Conservation (phyloP, 1,140 invertebrate species). For the Lerema accius region DNA sequence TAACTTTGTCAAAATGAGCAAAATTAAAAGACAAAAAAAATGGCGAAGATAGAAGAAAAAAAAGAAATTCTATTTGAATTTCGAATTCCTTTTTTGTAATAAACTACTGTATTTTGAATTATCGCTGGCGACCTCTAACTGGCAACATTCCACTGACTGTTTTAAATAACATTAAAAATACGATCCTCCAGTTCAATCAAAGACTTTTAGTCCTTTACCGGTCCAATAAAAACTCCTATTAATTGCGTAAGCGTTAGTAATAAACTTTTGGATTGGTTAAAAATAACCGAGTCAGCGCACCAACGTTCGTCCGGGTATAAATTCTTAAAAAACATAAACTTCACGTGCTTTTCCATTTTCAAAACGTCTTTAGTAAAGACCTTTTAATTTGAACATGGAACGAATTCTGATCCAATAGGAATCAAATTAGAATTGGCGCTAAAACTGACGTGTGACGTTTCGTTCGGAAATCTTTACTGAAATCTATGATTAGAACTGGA, state of each 20-base stretch:
- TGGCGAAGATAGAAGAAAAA: too few species aligned
- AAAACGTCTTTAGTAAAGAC: conserved; percentile 46
- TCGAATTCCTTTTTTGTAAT: too few species aligned
- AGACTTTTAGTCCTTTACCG: conserved; percentile 74
- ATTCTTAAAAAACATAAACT: conserved; percentile 82
- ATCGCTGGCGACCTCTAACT: background rate
- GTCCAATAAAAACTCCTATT: conserved; percentile 79
- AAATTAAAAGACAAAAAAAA: too few species aligned
- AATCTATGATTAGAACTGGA: conserved; percentile 74
- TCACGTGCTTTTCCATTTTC: conserved; percentile 37
- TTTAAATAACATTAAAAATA: conserved; percentile 36
- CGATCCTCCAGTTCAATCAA: conserved; percentile 59
- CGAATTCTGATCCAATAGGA: conserved; percentile 56
- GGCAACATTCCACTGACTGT: conserved; percentile 9
- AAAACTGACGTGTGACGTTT: conserved; percentile 63
- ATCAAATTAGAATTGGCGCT: conserved; percentile 63
- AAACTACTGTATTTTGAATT: too few species aligned
- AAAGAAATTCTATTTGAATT: too few species aligned
- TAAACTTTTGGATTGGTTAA: conserved; percentile 79
- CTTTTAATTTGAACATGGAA: conserved; percentile 50
- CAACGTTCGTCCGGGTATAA: conserved; percentile 66
- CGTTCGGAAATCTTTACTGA: conserved; percentile 47
- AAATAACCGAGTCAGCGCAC: conserved; percentile 72
- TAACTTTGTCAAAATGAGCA: too few species aligned
- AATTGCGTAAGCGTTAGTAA: conserved; percentile 79